Evolutionary conservation across 2,797 vertebrate species (phyloP).

Genomic region (Trichosurus vulpecula): DNA sequence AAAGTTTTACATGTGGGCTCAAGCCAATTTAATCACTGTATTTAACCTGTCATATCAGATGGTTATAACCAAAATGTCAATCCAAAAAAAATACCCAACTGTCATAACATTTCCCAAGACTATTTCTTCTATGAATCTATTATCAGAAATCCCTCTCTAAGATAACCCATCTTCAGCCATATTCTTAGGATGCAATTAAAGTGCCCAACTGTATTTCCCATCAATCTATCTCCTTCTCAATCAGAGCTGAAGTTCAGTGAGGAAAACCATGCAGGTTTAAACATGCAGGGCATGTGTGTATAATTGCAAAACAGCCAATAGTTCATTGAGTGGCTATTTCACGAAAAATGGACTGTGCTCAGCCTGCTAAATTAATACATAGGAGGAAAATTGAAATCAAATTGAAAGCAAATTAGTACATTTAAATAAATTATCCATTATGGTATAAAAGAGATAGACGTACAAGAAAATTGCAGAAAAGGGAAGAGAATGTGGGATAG

Average conservation of each 20-base stretch:
- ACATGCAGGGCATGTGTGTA: slow-evolving; percentile 40
- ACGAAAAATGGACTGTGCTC: slow-evolving; percentile 56
- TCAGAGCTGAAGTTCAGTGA: slow-evolving; percentile 33
- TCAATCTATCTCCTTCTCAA: slow-evolving; percentile 17
- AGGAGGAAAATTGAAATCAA: slow-evolving; percentile 61
- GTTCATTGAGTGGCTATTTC: slow-evolving; percentile 34
- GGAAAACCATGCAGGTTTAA: neutral
- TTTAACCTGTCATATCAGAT: neutral
- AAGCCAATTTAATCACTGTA: neutral
- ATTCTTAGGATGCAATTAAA: slow-evolving; percentile 40
- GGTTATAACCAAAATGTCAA: neutral
- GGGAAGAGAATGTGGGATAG: slow-evolving; percentile 2
- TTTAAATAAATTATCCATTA: slow-evolving; percentile 55
- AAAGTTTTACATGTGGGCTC: neutral
- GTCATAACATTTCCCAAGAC: neutral
- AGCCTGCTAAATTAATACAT: slow-evolving; percentile 47
- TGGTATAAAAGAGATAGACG: slow-evolving; percentile 1
- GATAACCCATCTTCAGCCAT: neutral
- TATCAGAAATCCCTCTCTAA: slow-evolving; percentile 13
- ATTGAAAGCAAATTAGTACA: slow-evolving; percentile 59
- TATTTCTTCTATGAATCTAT: slow-evolving; percentile 12
- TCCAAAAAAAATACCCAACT: neutral
- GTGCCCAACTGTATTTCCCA: slow-evolving; percentile 20
- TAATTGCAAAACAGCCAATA: slow-evolving; percentile 51
- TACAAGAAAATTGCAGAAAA: neutral